Evolutionary conservation across 2,113 vertebrate species (phyloP), one percentile per base, ranked within the genome.

Genomic region (Dipodomys ordii): DNA sequence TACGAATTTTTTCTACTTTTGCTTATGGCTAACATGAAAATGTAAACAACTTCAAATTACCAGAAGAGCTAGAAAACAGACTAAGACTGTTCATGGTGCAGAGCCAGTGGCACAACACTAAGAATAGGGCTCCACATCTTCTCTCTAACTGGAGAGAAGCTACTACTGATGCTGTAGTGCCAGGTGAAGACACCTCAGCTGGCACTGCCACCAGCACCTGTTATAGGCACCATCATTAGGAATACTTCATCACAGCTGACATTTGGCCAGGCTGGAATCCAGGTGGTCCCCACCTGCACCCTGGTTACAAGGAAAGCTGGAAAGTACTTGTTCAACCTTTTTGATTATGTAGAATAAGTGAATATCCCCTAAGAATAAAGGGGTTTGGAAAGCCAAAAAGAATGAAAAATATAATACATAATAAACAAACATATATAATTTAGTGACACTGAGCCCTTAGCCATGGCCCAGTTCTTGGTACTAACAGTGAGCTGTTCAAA

Each of bases 91-190:
- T 49, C 49, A 9, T 12, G 49, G 49, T 9, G 49, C 49, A 11
- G 49, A 49, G 49, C 35, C 9, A 28, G 49, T 78, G 60, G 12
- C 0, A 2, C 23, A 20, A 39, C 12, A 7, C 22, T 15, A 32
- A 39, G 22, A 30, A 20, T 35, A 90, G 27, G 57, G 6, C 67
- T 87, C 39, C 18, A 60, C 1, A 2, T 69, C 28, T 62, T 69
- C 28, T 62, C 57, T 32, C 74, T 35, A 82, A 27, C 74, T 20
- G 0, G 64, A 46, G 2, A 25, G 76, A 39, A 65, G 39, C 39
- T 39, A 79, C 65, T 62, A 12, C 19, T 10, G n/a, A 20, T 3
- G 46, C 0, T 30, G 32, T 12, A 22, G n/a, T 0, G 0, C 30
- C 82, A 64, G 73, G 19, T 16, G 2, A 49, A 27, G 28, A 60